Conservation (phyloP, 2,113 vertebrate genomes). For the Ceyx margarethae region DNA sequence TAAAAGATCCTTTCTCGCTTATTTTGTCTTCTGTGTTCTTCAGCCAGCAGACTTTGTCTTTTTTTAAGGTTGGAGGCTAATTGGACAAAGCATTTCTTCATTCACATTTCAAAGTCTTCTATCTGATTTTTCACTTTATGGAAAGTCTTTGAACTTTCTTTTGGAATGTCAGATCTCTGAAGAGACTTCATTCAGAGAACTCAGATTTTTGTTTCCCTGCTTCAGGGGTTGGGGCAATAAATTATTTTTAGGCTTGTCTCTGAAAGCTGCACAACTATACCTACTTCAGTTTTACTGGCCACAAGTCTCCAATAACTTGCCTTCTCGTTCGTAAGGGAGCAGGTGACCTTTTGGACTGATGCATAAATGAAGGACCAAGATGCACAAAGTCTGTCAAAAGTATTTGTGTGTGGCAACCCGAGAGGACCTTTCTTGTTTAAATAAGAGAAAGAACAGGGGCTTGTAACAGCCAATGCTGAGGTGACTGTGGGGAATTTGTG, state of each 20-base stretch:
- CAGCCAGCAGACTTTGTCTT: not conserved
- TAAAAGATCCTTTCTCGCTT: slow-evolving; percentile 13
- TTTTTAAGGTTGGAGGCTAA: slow-evolving; percentile 26
- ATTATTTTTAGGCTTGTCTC: not conserved
- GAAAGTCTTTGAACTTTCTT: slow-evolving; percentile 11
- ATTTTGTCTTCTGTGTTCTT: slow-evolving; percentile 19
- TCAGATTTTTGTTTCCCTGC: not conserved
- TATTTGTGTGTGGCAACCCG: not conserved
- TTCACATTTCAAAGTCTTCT: slow-evolving; percentile 18
- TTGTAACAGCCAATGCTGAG: not conserved
- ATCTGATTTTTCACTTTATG: slow-evolving; percentile 2
- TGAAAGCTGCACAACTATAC: not conserved
- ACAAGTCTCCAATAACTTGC: not conserved
- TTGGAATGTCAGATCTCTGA: not conserved
- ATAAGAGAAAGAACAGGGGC: not conserved
- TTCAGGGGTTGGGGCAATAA: not conserved
- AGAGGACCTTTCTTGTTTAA: not conserved
- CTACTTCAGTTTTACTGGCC: not conserved
- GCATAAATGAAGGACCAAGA: not conserved
- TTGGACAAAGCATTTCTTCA: slow-evolving; percentile 31
- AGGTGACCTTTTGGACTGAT: not conserved
- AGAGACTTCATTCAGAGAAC: not conserved
- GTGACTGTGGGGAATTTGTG: not conserved
- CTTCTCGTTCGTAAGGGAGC: not conserved
- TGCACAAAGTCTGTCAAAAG: accelerated